Conservation (phyloP, 1,140 invertebrate species). For the Diprion similis region DNA sequence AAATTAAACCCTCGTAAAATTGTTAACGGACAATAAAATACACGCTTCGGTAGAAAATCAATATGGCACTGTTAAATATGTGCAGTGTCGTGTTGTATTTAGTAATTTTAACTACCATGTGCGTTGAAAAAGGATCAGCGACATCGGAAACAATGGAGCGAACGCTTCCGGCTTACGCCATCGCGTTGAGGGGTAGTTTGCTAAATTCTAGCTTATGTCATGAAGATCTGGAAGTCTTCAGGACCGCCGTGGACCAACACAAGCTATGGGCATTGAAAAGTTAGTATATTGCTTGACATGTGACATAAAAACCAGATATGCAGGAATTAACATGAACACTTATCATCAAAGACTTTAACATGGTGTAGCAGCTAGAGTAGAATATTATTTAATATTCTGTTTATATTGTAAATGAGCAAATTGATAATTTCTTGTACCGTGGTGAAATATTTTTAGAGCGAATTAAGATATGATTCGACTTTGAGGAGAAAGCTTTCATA, state of each 20-base stretch:
- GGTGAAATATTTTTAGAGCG: neutral
- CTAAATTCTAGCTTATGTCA: constrained; percentile 39
- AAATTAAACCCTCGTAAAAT: constrained; percentile 13
- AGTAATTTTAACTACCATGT: neutral
- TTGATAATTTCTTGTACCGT: neutral
- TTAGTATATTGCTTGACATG: constrained; percentile 30
- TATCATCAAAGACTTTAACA: neutral
- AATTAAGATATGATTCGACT: neutral
- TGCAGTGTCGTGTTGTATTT: neutral
- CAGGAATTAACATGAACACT: neutral
- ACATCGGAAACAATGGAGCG: constrained; percentile 15
- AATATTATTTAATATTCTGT: neutral
- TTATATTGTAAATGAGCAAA: neutral
- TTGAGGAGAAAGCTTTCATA: too few relatives aligned
- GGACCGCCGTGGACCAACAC: constrained; percentile 37
- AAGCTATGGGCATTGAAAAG: constrained; percentile 49
- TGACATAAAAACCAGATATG: neutral
- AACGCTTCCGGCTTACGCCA: constrained; percentile 42
- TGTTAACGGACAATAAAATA: neutral
- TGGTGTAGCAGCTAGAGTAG: neutral
- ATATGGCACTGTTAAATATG: neutral
- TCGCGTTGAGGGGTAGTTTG: constrained; percentile 29
- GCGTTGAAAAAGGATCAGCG: neutral
- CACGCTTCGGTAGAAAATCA: neutral
- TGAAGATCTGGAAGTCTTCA: constrained; percentile 37